A percentile compares a stretch with the other conserved stretches of the same genome.
phyloP scores from a whole-genome alignment of 2,888 invertebrate genomes.

The Conus canariensis region DNA sequence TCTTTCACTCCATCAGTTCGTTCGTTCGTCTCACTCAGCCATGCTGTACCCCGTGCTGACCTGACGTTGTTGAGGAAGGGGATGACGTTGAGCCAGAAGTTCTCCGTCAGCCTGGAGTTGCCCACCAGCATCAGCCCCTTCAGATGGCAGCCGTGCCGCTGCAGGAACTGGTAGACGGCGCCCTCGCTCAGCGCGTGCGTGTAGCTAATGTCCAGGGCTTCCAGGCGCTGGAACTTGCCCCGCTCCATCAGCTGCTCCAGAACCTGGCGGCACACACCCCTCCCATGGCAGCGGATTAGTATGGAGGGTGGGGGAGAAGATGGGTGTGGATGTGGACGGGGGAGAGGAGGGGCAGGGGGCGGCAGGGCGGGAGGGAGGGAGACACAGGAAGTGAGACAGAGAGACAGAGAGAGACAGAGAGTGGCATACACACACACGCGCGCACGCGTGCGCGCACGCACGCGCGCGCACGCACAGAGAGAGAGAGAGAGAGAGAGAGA shows the following conservation, averaged over 20 bases:
- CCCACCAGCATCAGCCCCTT: slow-evolving; percentile 93
- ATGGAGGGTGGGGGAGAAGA: no score
- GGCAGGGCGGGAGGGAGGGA: background rate
- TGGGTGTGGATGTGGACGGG: background rate
- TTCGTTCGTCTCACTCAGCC: background rate
- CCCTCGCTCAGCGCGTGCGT: slow-evolving; percentile 97
- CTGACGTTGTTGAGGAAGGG: slow-evolving; percentile 94
- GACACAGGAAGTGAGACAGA: no score
- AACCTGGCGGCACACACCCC: slow-evolving; percentile 80
- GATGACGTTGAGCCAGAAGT: slow-evolving; percentile 97
- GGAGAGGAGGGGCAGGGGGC: background rate
- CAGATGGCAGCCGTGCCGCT: slow-evolving; percentile 92
- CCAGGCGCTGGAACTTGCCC: slow-evolving; percentile 87
- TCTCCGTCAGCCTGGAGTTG: slow-evolving; percentile 98
- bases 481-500: no score
- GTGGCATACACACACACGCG: no score
- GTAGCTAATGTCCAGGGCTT: slow-evolving; percentile 94
- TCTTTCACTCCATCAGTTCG: background rate
- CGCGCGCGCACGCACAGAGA: background rate
- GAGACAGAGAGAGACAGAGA: no score
- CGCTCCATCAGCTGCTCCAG: slow-evolving; percentile 93
- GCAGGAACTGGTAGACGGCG: slow-evolving; percentile 93
- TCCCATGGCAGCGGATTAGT: no score
- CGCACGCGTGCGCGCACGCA: no score
- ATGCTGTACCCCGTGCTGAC: slow-evolving; percentile 80